Evolutionary conservation across 2,113 vertebrate genomes (phyloP), one percentile per base, ranked within the genome.

Genomic region (Colossoma macropomum): DNA sequence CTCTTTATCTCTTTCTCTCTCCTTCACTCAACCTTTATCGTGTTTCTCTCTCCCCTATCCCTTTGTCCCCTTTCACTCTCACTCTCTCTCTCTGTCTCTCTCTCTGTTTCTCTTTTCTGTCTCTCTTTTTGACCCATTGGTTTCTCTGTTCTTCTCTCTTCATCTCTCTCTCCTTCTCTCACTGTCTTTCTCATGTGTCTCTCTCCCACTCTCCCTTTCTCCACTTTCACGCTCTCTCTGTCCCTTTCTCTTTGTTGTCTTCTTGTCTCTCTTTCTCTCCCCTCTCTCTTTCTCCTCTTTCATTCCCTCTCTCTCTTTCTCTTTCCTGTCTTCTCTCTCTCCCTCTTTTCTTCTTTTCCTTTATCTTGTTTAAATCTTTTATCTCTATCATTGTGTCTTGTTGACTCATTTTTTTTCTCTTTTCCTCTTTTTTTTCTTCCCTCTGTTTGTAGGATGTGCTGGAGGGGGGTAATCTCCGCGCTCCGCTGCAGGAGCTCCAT

Each of bases 401-500:
- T n/a, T n/a, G n/a, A n/a, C n/a, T n/a, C n/a, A n/a, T n/a, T n/a
- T n/a, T 66, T 38, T 65, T 23, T 77, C 45, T 34, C 79, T 71
- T 56, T 30, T 76, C 54, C 56, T n/a, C n/a, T n/a, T 41, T 32
- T 62, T 17, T 48, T 80, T 16, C n/a, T 50, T 0, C 82, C 11
- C 27, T 23, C 69, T 65, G 71, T 8, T 54, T 9, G 0, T 91
- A 99, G 98, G 98, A 99, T 82, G 96, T 99, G 87, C 93, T 99
- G 85, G 98, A 99, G 90, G 98, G 98, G 0, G 95, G 97, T 81
- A 98, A 95, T 85, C 93, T 99, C 75, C 97, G 98, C 0, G 84
- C 92, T 77, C 97, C 97, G 0, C 95, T 99, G 77, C 97, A 98
- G 93, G 98, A 99, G 41, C 96, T 99, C 11, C 98, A 99, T 88